A percentile compares a stretch with the other conserved stretches of the same genome.
These are phyloP conservation scores for Ceyx margarethae DNA, from an alignment of 2,113 vertebrate genomes.

Conservation along the genomic window DNA sequence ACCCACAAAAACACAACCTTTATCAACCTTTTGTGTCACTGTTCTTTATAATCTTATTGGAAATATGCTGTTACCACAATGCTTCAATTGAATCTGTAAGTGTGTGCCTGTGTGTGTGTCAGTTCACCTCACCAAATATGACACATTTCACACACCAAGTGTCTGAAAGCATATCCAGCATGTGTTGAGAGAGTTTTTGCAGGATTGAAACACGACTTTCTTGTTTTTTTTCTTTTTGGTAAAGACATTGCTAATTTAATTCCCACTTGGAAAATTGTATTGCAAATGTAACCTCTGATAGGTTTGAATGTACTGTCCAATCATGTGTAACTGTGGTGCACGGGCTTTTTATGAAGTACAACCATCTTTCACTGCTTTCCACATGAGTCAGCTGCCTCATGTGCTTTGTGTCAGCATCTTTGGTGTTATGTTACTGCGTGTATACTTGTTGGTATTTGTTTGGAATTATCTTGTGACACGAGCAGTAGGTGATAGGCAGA, in stretches of 20 bases:
- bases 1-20: not conserved
- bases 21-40: slow-evolving; percentile 6
- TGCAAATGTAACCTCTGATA: not conserved
- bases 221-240: not conserved
- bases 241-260: not conserved
- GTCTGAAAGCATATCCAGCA: not conserved
- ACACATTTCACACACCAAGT: not conserved
- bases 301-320: not conserved
- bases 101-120: not conserved
- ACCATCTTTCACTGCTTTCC: not conserved
- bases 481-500: not conserved
- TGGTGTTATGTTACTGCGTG: not conserved
- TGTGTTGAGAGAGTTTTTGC: not conserved
- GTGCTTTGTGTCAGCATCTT: not conserved
- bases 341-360: not conserved
- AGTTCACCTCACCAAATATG: not conserved
- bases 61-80: slow-evolving; percentile 6
- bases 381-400: not conserved
- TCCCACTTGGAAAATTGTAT: not conserved
- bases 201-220: not conserved
- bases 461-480: not conserved
- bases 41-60: slow-evolving; percentile 19
- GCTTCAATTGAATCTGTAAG: not conserved
- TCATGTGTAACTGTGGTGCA: not conserved
- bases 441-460: not conserved